These are phyloP conservation scores for Eupithecia pulchellata DNA, from an alignment of 2,888 invertebrate genomes.

Conservation along the genomic window DNA sequence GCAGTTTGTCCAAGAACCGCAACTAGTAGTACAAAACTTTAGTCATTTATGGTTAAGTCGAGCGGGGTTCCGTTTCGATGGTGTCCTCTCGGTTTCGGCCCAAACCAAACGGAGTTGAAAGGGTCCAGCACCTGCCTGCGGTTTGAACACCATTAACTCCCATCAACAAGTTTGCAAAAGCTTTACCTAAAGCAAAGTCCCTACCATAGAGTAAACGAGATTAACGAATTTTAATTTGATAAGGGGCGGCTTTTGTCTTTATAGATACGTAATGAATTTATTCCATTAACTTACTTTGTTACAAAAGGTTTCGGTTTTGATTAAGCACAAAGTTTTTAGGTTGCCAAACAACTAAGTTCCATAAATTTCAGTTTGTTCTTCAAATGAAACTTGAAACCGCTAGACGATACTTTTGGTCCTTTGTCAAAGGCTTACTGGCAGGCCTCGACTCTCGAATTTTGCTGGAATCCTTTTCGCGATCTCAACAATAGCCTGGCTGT, in stretches of 20 bases:
- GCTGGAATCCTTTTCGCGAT: constrained; percentile 41
- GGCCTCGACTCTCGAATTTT: constrained; percentile 3
- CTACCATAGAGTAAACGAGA: constrained; percentile 31
- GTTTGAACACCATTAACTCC: constrained; percentile 45
- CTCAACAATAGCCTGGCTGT: constrained; percentile 48
- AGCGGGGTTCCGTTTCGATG: constrained; percentile 47
- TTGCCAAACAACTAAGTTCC: constrained; percentile 30
- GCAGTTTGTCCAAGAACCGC: constrained; percentile 41
- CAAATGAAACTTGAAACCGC: constrained; percentile 50
- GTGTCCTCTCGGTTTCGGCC: constrained; percentile 8
- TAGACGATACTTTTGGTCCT: constrained; percentile 37
- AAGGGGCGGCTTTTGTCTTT: constrained; percentile 38
- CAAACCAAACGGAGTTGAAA: constrained; percentile 25
- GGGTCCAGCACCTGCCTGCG: constrained; percentile 46
- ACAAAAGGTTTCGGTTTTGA: constrained; percentile 18
- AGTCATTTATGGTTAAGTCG: constrained; percentile 42
- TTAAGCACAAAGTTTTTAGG: constrained; percentile 17
- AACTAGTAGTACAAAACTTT: constrained; percentile 47
- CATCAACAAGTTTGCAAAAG: constrained; percentile 46
- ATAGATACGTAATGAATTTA: constrained; percentile 35
- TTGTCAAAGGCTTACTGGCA: constrained; percentile 47
- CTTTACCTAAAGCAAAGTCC: constrained; percentile 29
- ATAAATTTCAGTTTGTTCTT: constrained; percentile 32
- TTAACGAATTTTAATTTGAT: constrained; percentile 43
- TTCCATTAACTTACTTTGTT: constrained; percentile 32